Conservation (phyloP, 2,113 vertebrate genomes). For the Hemichromis elongatus region DNA sequence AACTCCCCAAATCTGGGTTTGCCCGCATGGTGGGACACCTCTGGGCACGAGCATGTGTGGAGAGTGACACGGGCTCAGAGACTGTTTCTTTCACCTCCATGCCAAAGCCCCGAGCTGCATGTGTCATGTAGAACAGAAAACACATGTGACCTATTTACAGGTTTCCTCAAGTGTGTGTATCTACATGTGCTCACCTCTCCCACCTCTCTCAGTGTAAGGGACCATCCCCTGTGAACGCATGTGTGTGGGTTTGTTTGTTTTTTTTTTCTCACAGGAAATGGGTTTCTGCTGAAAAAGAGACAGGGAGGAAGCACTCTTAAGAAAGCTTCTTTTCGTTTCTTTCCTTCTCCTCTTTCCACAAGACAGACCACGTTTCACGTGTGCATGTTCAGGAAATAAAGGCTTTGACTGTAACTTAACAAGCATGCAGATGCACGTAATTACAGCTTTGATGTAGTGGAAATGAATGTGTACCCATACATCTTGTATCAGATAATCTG, state of each 20-base stretch:
- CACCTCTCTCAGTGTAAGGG: conserved; percentile 43
- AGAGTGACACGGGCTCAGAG: neutral
- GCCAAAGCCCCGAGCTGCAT: conserved; percentile 5
- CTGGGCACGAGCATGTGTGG: neutral
- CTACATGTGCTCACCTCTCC: neutral
- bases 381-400: neutral
- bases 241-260: conserved; percentile 21
- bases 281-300: conserved; percentile 61
- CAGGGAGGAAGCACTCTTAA: conserved; percentile 44
- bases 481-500: neutral
- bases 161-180: neutral
- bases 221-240: conserved; percentile 63
- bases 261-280: conserved; percentile 63
- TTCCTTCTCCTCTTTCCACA: conserved; percentile 14
- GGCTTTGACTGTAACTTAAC: neutral
- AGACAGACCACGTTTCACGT: neutral
- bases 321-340: conserved; percentile 20
- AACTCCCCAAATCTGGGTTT: neutral
- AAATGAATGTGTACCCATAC: neutral
- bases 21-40: neutral
- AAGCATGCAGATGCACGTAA: neutral
- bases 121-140: conserved; percentile 33
- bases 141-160: conserved; percentile 61
- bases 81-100: neutral
- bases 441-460: neutral